Evolutionary conservation across 2,888 invertebrate genomes (phyloP), one percentile per base, ranked within the genome.

Genomic region (Acleris laterana): DNA sequence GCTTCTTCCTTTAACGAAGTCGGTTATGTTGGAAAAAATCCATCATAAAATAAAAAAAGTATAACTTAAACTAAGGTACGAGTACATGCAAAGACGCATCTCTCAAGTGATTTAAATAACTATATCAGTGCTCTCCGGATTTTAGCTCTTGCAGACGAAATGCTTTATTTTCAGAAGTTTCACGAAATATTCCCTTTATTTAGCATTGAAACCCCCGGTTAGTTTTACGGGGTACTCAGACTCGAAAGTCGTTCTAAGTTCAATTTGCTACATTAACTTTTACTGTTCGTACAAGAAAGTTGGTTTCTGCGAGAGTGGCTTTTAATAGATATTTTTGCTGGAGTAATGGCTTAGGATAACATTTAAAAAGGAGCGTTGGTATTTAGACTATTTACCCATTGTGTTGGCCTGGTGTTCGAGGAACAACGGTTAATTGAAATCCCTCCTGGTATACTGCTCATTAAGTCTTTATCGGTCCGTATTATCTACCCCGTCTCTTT

Each of bases 181-280:
- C 46, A 25, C 19, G 49, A 49, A 60, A 46, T 19, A 50, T 60
- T 64, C 38, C 52, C 55, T 64, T 64, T 58, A 50, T 55, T 64
- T 59, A 48, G 55, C 64, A 60, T 64, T 53, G 38, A 55, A 64
- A 52, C 52, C 59, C 42, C 42, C 50, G 56, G 59, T 49, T 64
- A 55, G 55, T 55, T 61, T 61, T 51, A 44, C 51, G 46, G 22
- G 50, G 51, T 51, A 52, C 57, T 58, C 59, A 56, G 61, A 46
- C 50, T 56, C n/a, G 20, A 50, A 46, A 64, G 62, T 66, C 38
- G 52, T 66, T 66, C 46, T 52, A 65, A 66, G 61, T 66, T 61
- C 61, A 66, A 61, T 66, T 66, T 57, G 62, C 66, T 66, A 62
- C 62, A 66, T 66, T 62, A 51, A 57, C 66, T 62, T 62, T 66